Conservation (phyloP, 1,140 invertebrate species). For the Pomacea maculata region DNA sequence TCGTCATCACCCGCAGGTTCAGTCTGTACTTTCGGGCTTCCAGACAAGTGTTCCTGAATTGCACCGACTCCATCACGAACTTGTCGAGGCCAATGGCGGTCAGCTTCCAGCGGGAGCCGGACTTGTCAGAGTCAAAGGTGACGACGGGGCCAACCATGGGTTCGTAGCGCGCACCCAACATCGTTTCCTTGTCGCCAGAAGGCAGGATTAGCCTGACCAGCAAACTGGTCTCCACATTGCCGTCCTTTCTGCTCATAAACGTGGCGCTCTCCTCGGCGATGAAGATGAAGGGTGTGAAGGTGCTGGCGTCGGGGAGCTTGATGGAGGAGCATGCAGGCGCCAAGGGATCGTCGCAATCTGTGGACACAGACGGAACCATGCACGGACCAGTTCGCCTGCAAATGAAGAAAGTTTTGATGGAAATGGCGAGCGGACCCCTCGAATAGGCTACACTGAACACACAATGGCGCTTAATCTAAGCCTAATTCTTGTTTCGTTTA, state of each 20-base stretch:
- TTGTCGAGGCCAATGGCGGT: background rate
- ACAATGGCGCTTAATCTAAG: too few species aligned
- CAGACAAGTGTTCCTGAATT: background rate
- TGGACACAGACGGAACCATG: background rate
- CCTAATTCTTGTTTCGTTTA: too few species aligned
- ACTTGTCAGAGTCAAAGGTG: background rate
- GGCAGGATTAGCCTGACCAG: background rate
- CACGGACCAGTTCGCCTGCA: background rate
- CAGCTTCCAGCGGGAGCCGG: slow-evolving; percentile 8
- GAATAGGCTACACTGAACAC: too few species aligned
- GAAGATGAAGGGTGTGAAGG: slow-evolving; percentile 10
- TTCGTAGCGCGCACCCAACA: background rate
- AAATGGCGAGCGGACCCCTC: too few species aligned
- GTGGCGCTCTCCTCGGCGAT: background rate
- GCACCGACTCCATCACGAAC: slow-evolving; percentile 7
- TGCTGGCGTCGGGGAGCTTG: background rate
- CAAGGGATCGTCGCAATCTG: background rate
- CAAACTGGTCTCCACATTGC: background rate
- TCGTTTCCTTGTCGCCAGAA: background rate
- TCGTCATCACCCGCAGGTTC: background rate
- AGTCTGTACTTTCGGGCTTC: background rate
- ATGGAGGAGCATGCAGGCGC: background rate
- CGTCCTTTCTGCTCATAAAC: background rate
- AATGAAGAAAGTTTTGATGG: too few species aligned
- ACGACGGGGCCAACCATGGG: background rate